Percentiles rank a stretch among this genome's conserved stretches.
These are phyloP conservation scores for Cheilosia variabilis DNA, from an alignment of 2,888 invertebrate genomes.

Conservation along the genomic window DNA sequence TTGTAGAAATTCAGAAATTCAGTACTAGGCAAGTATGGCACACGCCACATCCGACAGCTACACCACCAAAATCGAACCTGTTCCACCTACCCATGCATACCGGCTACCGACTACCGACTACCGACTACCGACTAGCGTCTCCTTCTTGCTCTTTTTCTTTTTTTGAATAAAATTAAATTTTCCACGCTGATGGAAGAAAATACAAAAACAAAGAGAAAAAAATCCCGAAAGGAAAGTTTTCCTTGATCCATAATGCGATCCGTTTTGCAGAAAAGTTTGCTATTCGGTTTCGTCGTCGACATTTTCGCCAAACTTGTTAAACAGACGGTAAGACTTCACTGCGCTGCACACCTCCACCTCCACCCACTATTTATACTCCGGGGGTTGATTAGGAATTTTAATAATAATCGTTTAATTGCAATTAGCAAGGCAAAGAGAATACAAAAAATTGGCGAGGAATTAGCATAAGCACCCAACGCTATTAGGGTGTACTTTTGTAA, in stretches of 20 bases:
- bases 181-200: not conserved
- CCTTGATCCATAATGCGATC: slow-evolving; percentile 45
- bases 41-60: slow-evolving; percentile 41
- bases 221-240: slow-evolving; percentile 18
- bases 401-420: slow-evolving; percentile 65
- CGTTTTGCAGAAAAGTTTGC: not conserved
- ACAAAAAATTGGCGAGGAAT: not conserved
- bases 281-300: slow-evolving; percentile 1
- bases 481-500: not conserved
- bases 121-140: too few species aligned
- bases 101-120: too few species aligned
- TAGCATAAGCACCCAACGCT: slow-evolving; percentile 11
- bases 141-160: slow-evolving; percentile 4
- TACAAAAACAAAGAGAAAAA: too few species aligned
- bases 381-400: slow-evolving; percentile 39
- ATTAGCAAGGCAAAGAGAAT: slow-evolving; percentile 38
- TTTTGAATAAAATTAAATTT: slow-evolving; percentile 20
- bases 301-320: slow-evolving; percentile 30
- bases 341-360: not conserved
- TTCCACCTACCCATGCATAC: not conserved
- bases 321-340: not conserved
- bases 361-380: too few species aligned
- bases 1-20: slow-evolving; percentile 20
- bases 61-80: slow-evolving; percentile 2
- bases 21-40: slow-evolving; percentile 32